Percentiles rank a stretch among this genome's conserved stretches.
Conservation (phyloP, 2,888 invertebrate species). For the Autographa gamma region DNA sequence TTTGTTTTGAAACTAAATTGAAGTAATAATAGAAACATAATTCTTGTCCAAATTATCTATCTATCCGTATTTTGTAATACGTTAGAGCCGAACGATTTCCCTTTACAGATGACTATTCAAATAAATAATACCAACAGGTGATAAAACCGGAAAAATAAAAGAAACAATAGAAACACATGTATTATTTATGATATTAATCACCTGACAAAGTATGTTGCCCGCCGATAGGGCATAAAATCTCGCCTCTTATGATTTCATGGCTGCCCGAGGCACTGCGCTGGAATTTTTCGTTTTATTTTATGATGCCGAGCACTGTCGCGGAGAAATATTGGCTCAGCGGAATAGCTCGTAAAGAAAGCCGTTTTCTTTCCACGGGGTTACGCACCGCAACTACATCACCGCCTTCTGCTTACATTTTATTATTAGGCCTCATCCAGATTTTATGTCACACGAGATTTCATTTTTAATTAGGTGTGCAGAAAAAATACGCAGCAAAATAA, state of each 20-base stretch:
- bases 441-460: constrained; percentile 65
- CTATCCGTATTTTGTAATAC: too few species aligned
- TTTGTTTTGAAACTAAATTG: neutral
- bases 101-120: neutral
- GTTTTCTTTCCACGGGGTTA: constrained; percentile 85
- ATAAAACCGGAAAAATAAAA: neutral
- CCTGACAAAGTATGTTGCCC: constrained; percentile 75
- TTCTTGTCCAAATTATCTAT: too few species aligned
- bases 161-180: constrained; percentile 31
- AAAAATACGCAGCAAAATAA: constrained; percentile 20
- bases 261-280: constrained; percentile 81
- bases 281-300: constrained; percentile 90
- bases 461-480: constrained; percentile 56
- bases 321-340: constrained; percentile 88
- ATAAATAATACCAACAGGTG: neutral
- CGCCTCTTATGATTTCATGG: constrained; percentile 87
- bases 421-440: constrained; percentile 71
- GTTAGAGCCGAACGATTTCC: too few species aligned
- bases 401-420: constrained; percentile 77
- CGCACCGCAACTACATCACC: constrained; percentile 82
- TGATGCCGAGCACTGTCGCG: constrained; percentile 88
- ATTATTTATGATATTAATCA: constrained; percentile 80
- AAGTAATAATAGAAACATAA: constrained; percentile 26
- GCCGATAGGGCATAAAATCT: constrained; percentile 84
- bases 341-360: constrained; percentile 89